A percentile compares a stretch with the other conserved stretches of the same genome.
Conservation (phyloP, 1,140 invertebrate species). For the Ceratina australensis region DNA sequence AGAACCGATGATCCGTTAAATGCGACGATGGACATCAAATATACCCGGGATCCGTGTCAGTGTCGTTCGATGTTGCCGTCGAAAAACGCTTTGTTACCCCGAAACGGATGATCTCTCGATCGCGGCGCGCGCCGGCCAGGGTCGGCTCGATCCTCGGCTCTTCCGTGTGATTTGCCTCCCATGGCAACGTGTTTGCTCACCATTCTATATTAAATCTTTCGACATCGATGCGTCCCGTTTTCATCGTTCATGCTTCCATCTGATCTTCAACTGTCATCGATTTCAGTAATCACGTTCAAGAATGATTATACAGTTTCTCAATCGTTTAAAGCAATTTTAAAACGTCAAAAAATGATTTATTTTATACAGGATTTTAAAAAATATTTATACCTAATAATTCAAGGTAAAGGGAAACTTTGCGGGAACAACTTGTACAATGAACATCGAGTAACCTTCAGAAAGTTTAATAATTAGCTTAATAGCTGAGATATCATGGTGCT, state of each 20-base stretch:
- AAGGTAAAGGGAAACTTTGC: too few species aligned
- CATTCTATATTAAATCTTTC: conserved; percentile 18
- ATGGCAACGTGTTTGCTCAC: neutral
- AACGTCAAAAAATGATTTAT: too few species aligned
- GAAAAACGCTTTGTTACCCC: conserved; percentile 10
- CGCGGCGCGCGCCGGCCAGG: neutral
- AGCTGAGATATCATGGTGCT: neutral
- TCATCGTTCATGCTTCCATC: neutral
- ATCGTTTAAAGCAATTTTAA: too few species aligned
- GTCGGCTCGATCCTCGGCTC: neutral
- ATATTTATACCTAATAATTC: too few species aligned
- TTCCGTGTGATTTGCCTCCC: conserved; percentile 1
- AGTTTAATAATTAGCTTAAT: too few species aligned
- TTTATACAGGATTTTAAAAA: too few species aligned
- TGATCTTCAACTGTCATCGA: neutral
- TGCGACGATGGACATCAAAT: neutral
- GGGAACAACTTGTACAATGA: too few species aligned
- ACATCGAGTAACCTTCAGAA: too few species aligned
- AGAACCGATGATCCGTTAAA: neutral
- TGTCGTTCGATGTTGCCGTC: neutral
- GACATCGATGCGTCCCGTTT: neutral
- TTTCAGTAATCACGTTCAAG: neutral
- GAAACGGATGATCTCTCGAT: conserved; percentile 15
- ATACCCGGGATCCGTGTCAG: neutral
- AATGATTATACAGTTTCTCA: neutral